phyloP scores from a whole-genome alignment of 1,140 invertebrate species.

The Temnothorax nylanderi region DNA sequence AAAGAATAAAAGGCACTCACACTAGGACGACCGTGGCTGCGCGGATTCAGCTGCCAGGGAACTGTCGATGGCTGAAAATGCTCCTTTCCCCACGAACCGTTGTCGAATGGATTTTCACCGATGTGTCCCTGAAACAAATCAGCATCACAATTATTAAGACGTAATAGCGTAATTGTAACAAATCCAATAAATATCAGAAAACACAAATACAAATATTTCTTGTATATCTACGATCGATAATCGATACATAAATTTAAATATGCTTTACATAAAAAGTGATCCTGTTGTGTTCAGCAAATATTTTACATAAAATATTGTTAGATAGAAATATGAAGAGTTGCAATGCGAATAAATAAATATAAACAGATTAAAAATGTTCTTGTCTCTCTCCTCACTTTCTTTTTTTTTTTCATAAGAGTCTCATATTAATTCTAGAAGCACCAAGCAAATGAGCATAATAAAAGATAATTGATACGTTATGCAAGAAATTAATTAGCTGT shows the following conservation, averaged over 20 bases:
- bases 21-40: conserved; percentile 82
- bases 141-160: background rate
- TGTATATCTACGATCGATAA: background rate
- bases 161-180: background rate
- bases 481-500: background rate
- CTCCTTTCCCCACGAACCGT: conserved; percentile 84
- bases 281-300: background rate
- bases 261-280: background rate
- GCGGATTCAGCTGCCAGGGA: conserved; percentile 84
- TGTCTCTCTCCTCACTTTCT: background rate
- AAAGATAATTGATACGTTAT: background rate
- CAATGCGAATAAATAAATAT: background rate
- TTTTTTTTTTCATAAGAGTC: background rate
- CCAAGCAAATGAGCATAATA: background rate
- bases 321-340: background rate
- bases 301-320: background rate
- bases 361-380: background rate
- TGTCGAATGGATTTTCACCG: conserved; percentile 85
- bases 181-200: background rate
- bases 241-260: background rate
- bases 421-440: background rate
- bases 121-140: conserved; percentile 82
- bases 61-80: conserved; percentile 83
- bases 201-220: background rate
- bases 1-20: conserved; percentile 75